Percentiles rank a stretch among this genome's conserved stretches.
These are phyloP conservation scores for Scaptomyza pallida DNA, from an alignment of 1,140 invertebrate genomes.

Conservation along the genomic window DNA sequence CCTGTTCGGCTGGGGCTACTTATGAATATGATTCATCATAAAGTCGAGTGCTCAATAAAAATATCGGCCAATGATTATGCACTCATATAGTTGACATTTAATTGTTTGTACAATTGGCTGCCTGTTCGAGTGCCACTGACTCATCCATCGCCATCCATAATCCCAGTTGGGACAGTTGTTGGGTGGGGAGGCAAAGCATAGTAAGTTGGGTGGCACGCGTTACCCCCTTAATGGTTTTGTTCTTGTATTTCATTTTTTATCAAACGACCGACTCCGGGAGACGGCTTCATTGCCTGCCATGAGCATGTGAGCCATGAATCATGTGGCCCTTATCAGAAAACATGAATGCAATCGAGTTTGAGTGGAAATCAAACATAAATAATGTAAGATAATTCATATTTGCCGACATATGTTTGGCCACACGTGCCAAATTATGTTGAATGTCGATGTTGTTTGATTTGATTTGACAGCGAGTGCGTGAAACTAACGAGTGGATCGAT, in stretches of 20 bases:
- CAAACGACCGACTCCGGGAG: too few relatives aligned
- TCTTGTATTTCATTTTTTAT: background rate
- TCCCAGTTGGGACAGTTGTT: background rate
- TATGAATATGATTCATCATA: constrained; percentile 26
- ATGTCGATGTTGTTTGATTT: background rate
- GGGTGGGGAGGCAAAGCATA: background rate
- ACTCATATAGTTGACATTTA: constrained; percentile 24
- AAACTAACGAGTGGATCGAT: background rate
- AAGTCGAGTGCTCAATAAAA: constrained; percentile 14
- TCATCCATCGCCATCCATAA: constrained; percentile 22
- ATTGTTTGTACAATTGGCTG: constrained; percentile 37
- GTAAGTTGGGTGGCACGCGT: background rate
- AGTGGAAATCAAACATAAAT: constrained; percentile 40
- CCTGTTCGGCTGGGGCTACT: background rate
- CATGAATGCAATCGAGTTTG: constrained; percentile 26
- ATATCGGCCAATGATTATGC: constrained; percentile 27
- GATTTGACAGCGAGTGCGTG: background rate
- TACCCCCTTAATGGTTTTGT: constrained; percentile 1
- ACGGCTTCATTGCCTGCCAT: background rate
- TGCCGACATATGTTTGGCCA: background rate
- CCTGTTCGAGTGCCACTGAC: constrained; percentile 20
- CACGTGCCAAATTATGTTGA: background rate
- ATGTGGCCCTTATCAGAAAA: constrained; percentile 28
- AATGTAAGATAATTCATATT: constrained; percentile 9
- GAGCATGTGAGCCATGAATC: constrained; percentile 30